Evolutionary conservation across 2,113 vertebrate genomes (phyloP), one percentile per base, ranked within the genome.

Genomic region (Noctilio leporinus): DNA sequence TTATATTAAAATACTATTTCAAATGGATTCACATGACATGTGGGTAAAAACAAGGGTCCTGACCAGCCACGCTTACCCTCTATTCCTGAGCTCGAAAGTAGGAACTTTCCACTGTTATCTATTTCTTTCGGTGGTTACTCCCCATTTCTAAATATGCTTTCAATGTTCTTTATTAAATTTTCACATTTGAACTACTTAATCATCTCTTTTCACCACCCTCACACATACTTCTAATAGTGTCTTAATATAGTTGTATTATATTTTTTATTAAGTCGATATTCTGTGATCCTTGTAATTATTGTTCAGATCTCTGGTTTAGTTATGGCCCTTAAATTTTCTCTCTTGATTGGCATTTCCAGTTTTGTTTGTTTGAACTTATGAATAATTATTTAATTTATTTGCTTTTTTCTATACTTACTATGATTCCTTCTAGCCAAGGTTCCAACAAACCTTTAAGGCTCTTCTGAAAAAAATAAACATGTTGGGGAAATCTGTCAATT

Each of bases 221-320:
- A 70, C 26, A 53, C 7, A 40, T 28, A 62, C 20, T n/a, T 49
- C 76, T 70, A 75, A 30, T 7, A 64, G 22, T 55, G 35, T 72
- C 26, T 45, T 5, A 33, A 22, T 70, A 70, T 15, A 83, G 3
- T 80, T 47, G 40, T 69, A n/a, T 16, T 57, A 1, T 26, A 4
- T 4, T 47, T 89, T 57, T 86, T 87, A 77, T 62, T 76, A 84
- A 83, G 22, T 64, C 15, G 75, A 30, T 80, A 69, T 47, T 78
- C 4, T 70, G 28, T 47, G 65, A 86, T 83, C 8, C 9, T 38
- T 77, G 15, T 45, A 62, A 67, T 1, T 83, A 89, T 67, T 86
- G 24, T 62, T 88, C 1, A 91, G 6, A 64, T 51, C 6, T 51
- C 20, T 75, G 16, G 55, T 20, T 22, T 45, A 73, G 0, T 20